These are phyloP conservation scores for Brevimyrus niger DNA, from an alignment of 2,113 vertebrate genomes.

Conservation along the genomic window DNA sequence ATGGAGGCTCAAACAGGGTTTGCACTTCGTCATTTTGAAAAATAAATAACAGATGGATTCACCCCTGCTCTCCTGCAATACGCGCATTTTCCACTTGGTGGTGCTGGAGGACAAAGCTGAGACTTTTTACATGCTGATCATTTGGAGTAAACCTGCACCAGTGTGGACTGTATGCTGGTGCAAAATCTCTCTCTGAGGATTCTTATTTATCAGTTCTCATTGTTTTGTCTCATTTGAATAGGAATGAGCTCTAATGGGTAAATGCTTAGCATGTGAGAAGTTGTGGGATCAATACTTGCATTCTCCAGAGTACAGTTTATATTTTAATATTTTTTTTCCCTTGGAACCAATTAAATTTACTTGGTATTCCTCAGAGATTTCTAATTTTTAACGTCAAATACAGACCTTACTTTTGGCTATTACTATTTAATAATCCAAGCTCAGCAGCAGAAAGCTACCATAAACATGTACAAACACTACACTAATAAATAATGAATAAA, in stretches of 20 bases:
- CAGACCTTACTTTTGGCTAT: neutral
- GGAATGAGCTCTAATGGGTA: neutral
- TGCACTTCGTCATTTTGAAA: neutral
- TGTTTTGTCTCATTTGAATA: neutral
- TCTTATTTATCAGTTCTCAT: neutral
- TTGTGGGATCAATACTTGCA: neutral
- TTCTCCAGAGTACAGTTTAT: neutral
- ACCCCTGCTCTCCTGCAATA: neutral
- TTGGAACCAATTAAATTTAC: neutral
- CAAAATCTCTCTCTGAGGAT: neutral
- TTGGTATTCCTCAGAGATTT: too few species aligned
- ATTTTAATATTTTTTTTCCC: neutral
- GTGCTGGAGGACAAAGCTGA: neutral
- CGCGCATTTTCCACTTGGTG: neutral
- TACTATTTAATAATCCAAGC: neutral
- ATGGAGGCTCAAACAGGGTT: neutral
- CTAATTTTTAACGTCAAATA: neutral
- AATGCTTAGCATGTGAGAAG: neutral
- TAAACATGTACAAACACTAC: neutral
- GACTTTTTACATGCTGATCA: neutral
- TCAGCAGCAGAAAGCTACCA: neutral
- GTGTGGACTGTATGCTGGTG: neutral
- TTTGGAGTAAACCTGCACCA: neutral
- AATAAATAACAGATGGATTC: neutral
- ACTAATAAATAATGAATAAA: conserved; percentile 15